These are phyloP conservation scores for Cephus spinipes DNA, from an alignment of 2,888 invertebrate species.

Conservation along the genomic window DNA sequence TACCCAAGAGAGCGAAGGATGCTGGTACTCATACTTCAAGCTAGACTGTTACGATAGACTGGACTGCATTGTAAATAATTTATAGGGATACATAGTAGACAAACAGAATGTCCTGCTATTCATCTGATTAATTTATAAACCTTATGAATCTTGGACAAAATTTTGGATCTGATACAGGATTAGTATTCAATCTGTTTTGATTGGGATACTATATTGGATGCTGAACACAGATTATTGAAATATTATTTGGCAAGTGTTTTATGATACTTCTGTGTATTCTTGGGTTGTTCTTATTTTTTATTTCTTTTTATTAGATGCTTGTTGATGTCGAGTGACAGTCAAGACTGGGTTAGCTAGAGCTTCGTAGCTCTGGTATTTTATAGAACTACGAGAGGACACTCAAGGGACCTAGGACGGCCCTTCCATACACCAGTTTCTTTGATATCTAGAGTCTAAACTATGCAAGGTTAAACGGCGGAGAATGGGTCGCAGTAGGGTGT, in stretches of 20 bases:
- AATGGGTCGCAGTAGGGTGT: conserved; percentile 58
- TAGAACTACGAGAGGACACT: neutral
- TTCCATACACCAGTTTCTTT: neutral
- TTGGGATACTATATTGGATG: neutral
- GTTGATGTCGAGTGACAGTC: neutral
- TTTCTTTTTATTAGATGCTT: neutral
- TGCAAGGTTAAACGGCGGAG: conserved; percentile 61
- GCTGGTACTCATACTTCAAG: neutral
- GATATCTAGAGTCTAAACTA: conserved; percentile 60
- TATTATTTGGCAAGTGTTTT: neutral
- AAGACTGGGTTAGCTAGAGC: neutral
- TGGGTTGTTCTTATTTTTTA: neutral
- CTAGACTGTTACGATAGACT: neutral
- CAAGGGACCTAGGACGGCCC: neutral
- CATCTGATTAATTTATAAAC: neutral
- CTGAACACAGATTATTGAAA: neutral
- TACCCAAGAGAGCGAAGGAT: neutral
- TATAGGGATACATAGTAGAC: neutral
- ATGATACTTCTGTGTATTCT: neutral
- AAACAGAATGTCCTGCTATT: neutral
- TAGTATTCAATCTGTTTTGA: neutral
- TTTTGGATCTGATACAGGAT: neutral
- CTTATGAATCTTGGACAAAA: neutral
- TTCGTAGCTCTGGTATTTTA: neutral
- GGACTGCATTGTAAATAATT: neutral